Evolutionary conservation across 2,888 invertebrate genomes (phyloP).

Genomic region (Salpingus planirostris): DNA sequence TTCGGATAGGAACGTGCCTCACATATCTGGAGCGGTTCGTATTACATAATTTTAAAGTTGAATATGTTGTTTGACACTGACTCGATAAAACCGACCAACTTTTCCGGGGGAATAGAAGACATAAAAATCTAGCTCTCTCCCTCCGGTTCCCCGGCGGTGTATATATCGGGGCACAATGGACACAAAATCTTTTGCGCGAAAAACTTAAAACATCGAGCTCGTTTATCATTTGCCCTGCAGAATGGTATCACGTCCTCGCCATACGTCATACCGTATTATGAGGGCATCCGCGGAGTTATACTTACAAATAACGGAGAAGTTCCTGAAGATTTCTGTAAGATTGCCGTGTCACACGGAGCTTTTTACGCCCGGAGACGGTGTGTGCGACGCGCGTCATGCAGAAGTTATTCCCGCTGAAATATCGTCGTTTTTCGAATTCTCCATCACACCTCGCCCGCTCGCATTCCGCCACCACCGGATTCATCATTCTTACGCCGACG

Average conservation of each 20-base stretch:
- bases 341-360: slow-evolving; percentile 29
- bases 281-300: slow-evolving; percentile 25
- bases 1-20: slow-evolving; percentile 17
- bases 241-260: slow-evolving; percentile 33
- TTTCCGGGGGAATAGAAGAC: slow-evolving; percentile 21
- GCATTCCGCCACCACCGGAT: too few species aligned
- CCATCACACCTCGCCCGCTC: too few species aligned
- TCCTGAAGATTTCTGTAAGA: slow-evolving; percentile 28
- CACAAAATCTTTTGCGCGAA: slow-evolving; percentile 21
- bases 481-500: too few species aligned
- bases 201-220: slow-evolving; percentile 27
- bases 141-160: too few species aligned
- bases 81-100: slow-evolving; percentile 26
- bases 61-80: slow-evolving; percentile 24
- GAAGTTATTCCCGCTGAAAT: slow-evolving; percentile 3
- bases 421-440: too few species aligned
- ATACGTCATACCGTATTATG: slow-evolving; percentile 31
- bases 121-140: too few species aligned
- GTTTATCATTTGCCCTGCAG: slow-evolving; percentile 30
- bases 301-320: slow-evolving; percentile 31
- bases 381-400: slow-evolving; percentile 4
- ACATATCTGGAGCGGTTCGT: slow-evolving; percentile 18
- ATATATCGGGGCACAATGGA: slow-evolving; percentile 19
- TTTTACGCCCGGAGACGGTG: slow-evolving; percentile 13
- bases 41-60: slow-evolving; percentile 19